Conservation (phyloP, 2,797 vertebrate species). For the Pteronotus mesoamericanus region DNA sequence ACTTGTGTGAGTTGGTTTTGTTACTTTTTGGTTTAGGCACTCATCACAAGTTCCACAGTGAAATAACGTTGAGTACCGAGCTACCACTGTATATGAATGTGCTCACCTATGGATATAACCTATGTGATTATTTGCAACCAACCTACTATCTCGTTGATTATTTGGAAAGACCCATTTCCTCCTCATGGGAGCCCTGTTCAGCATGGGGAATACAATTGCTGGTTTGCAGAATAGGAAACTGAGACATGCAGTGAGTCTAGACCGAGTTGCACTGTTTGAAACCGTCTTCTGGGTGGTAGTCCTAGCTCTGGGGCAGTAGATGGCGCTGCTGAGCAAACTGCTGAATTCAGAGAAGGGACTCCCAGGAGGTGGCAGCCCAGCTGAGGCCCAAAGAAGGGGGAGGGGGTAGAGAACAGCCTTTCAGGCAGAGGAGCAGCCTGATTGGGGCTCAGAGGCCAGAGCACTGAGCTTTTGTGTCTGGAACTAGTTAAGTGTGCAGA, state of each 20-base stretch:
- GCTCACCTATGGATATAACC: background rate
- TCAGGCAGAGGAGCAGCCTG: background rate
- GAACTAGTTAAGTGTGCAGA: background rate
- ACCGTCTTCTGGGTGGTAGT: background rate
- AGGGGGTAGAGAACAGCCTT: rapidly evolving
- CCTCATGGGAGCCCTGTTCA: background rate
- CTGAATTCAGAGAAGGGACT: background rate
- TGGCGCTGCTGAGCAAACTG: background rate
- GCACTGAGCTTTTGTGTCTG: background rate
- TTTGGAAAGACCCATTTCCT: background rate
- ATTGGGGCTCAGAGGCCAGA: background rate
- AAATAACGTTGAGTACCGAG: background rate
- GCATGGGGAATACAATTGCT: no score
- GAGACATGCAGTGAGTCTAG: background rate
- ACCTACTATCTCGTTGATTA: background rate
- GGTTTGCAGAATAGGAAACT: background rate
- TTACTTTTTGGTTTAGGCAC: background rate
- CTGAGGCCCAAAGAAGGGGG: background rate
- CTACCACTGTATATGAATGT: background rate
- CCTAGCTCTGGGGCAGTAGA: background rate
- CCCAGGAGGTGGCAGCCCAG: background rate
- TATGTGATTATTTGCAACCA: background rate
- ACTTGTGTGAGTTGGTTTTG: background rate
- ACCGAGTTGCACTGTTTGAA: background rate
- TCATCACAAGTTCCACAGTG: background rate